Evolutionary conservation across 2,888 invertebrate species (phyloP).

Genomic region (Achlya flavicornis): DNA sequence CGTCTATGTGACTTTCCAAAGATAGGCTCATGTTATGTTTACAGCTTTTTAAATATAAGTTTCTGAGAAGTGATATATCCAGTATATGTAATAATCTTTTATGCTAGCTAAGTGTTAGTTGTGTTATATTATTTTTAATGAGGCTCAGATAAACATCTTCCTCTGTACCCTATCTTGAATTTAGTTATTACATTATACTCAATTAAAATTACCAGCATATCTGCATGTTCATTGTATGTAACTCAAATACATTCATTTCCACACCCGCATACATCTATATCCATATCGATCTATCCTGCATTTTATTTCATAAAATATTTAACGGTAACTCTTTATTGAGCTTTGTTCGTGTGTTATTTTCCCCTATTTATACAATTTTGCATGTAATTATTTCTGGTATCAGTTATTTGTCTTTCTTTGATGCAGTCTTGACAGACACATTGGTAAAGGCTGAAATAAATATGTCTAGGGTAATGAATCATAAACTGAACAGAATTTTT

Average conservation of each 20-base stretch:
- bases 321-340: constrained; percentile 30
- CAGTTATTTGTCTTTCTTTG: neutral
- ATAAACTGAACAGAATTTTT: constrained; percentile 19
- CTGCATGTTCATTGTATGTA: neutral
- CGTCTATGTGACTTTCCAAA: too few relatives aligned
- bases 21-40: too few relatives aligned
- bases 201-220: too few relatives aligned
- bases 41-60: too few relatives aligned
- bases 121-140: too few relatives aligned
- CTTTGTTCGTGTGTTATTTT: neutral
- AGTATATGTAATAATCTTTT: too few relatives aligned
- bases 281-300: constrained; percentile 61
- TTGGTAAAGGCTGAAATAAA: neutral
- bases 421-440: neutral
- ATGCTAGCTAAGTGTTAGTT: neutral
- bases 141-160: too few relatives aligned
- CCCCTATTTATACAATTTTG: neutral
- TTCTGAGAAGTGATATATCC: too few relatives aligned
- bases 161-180: too few relatives aligned
- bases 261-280: constrained; percentile 57
- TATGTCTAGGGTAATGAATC: constrained; percentile 9
- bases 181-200: too few relatives aligned
- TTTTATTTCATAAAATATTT: constrained; percentile 55
- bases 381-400: neutral
- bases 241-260: constrained; percentile 32